Evolutionary conservation across 1,140 invertebrate species (phyloP).

Genomic region (Camponotus vicinus): DNA sequence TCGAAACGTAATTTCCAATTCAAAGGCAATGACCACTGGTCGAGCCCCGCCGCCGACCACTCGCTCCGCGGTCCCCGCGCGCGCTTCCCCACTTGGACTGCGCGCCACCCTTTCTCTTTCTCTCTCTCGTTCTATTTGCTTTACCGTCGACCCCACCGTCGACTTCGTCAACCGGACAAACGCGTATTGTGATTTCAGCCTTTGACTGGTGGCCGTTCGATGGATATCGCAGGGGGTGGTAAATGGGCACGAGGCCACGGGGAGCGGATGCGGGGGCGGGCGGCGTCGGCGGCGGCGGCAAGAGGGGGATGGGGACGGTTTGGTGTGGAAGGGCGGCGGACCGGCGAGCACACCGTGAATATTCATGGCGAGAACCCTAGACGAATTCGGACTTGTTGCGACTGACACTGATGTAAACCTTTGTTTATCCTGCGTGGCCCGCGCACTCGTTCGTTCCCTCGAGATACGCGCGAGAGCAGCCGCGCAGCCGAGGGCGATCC

Average conservation of each 20-base stretch:
- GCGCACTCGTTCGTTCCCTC: conserved; percentile 46
- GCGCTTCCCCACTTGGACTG: conserved; percentile 33
- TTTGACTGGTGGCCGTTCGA: conserved; percentile 84
- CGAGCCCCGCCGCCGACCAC: conserved; percentile 51
- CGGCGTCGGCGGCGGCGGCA: conserved; percentile 53
- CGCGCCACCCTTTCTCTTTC: conserved; percentile 57
- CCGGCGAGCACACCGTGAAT: conserved; percentile 79
- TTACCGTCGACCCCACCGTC: conserved; percentile 75
- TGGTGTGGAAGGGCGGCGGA: conserved; percentile 67
- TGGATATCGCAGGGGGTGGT: conserved; percentile 73
- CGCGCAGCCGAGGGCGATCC: conserved; percentile 36
- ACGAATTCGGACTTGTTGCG: conserved; percentile 86
- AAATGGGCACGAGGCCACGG: conserved; percentile 62
- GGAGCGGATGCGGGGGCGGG: conserved; percentile 50
- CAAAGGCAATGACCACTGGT: conserved; percentile 84
- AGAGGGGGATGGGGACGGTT: conserved; percentile 58
- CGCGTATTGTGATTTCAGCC: conserved; percentile 86
- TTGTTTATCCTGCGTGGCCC: conserved; percentile 81
- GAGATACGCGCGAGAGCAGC: conserved; percentile 32
- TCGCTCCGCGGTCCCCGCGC: conserved; percentile 59
- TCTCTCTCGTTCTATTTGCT: conserved; percentile 81
- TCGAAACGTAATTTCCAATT: conserved; percentile 84
- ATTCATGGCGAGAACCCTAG: conserved; percentile 83
- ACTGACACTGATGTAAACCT: conserved; percentile 87
- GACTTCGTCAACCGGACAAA: conserved; percentile 85